Base-by-base conservation (phyloP, 2,888 invertebrate genomes). In the Hybos culiciformis region DNA sequence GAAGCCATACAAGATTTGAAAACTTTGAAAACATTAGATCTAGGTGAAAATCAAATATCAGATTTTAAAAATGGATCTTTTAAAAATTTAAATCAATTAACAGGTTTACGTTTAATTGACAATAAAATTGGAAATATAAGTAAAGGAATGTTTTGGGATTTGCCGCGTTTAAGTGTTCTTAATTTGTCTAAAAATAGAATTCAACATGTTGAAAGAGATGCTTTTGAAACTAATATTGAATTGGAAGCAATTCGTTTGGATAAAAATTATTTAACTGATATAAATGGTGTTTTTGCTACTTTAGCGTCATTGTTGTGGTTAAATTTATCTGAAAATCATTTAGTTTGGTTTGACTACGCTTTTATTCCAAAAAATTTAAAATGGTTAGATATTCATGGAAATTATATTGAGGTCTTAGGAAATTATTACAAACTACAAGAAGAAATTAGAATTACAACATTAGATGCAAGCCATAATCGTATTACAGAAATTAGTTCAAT, bases 261-360 rank as follows among this genome's bases (percentile, higher is more conserved):
- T 60, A 84, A 84, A 47, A 92, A 92, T 66, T 83, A 81, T 61
- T 71, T 92, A 53, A 80, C 83, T 39, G 87, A 91, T 61, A 83
- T 92, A 57, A 90, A 91, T 66, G 88, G 88, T 14, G 83, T 88
- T 46, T 86, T 91, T 60, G 80, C 87, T 26, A 82, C 86, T 45
- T 71, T 92, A 21, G 78, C 83, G n/a, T 83, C 82, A 51, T 71
- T 92, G 47, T 69, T 87, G 58, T 83, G 90, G 82, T 70, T 92
- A 46, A 91, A 91, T 67, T 72, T 91, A 41, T 88, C 88, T 32
- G 86, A 87, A 69, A 91, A 91, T 71, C 86, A 86, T 69, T 71
- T 92, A 58, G 83, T 85, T 53, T 87, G 87, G 86, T 91, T 92
- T 67, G 91, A 91, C 66, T 91, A 87, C 62, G 88, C 90, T 42